Conservation (phyloP, 2,888 invertebrate genomes). For the Thera obeliscata region DNA sequence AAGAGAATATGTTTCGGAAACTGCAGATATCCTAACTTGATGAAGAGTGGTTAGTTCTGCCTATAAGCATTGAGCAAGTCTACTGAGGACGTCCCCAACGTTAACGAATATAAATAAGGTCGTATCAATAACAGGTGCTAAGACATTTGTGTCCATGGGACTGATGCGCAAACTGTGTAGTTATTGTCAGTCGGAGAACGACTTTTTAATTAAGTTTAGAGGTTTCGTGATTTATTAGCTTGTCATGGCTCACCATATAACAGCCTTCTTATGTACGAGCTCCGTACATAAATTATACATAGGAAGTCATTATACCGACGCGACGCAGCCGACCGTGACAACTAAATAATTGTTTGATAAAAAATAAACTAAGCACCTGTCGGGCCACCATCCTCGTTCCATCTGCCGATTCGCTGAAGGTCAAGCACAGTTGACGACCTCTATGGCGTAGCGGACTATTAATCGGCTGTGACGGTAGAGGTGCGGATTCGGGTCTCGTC, state of each 20-base stretch:
- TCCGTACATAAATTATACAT: constrained; percentile 21
- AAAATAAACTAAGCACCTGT: constrained; percentile 26
- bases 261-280: constrained; percentile 9
- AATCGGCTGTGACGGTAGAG: background rate
- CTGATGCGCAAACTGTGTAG: too few species aligned
- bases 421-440: constrained; percentile 6
- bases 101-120: background rate
- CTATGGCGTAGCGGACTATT: background rate
- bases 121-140: too few species aligned
- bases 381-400: background rate
- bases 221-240: background rate
- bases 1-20: background rate
- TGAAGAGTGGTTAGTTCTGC: background rate
- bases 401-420: constrained; percentile 21
- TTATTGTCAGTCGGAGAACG: background rate
- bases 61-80: background rate
- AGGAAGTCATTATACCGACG: constrained; percentile 28
- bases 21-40: background rate
- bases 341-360: constrained; percentile 29
- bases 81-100: background rate
- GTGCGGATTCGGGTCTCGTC: background rate
- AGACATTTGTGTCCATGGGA: too few species aligned
- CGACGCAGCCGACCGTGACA: constrained; percentile 31
- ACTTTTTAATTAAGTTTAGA: background rate
- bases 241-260: constrained; percentile 7